Percentiles rank a stretch among this genome's conserved stretches.
Conservation (phyloP, 1,140 invertebrate species). For the Nylanderia fulva region DNA sequence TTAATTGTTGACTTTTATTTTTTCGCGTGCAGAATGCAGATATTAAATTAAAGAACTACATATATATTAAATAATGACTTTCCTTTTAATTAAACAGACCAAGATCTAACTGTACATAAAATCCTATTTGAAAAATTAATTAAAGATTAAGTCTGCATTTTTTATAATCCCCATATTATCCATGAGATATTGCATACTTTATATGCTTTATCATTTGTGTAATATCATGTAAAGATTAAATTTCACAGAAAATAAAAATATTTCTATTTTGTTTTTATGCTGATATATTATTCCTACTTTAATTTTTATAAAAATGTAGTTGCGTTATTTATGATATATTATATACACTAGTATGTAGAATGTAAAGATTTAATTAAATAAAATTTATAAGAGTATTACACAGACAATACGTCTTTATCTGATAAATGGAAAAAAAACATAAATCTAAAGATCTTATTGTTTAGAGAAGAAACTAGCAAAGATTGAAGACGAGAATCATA, state of each 20-base stretch:
- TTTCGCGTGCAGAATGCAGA: not conserved
- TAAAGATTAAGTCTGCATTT: not conserved
- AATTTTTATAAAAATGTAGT: not conserved
- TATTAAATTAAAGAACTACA: constrained; percentile 2
- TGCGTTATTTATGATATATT: not conserved
- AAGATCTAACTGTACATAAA: not conserved
- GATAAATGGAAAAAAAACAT: not conserved
- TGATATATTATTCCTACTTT: not conserved
- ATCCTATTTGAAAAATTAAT: not conserved
- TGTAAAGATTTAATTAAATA: not conserved
- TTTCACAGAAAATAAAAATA: not conserved
- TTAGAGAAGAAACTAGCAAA: not conserved
- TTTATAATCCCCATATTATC: constrained; percentile 14
- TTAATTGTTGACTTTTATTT: constrained; percentile 1
- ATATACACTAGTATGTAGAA: not conserved
- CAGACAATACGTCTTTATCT: not conserved
- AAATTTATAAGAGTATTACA: constrained; percentile 17
- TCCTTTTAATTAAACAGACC: too few relatives aligned
- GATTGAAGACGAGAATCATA: too few relatives aligned
- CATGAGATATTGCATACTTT: not conserved
- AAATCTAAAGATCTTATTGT: not conserved
- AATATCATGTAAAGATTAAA: not conserved
- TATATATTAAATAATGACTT: constrained; percentile 18
- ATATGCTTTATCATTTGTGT: not conserved
- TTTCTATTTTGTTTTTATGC: not conserved